Evolutionary conservation across 2,797 vertebrate genomes (phyloP), one percentile per base, ranked within the genome.

Genomic region (Spinus pinus): DNA sequence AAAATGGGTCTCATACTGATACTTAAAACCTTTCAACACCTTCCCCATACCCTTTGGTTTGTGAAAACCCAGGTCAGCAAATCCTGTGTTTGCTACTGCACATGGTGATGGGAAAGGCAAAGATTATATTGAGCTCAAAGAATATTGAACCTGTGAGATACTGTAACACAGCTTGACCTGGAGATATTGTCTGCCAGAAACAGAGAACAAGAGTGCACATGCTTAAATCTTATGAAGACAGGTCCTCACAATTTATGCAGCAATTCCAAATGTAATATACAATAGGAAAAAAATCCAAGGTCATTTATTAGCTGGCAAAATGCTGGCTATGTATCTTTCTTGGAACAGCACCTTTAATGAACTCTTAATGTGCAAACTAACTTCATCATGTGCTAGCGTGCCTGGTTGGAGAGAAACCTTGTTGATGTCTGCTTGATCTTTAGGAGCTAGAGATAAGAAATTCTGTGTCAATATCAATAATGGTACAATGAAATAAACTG

Each of bases 381-480:
- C 78, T 94, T 82, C 62, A 54, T 88, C 90, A 19, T 90, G 81
- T 86, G 23, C 20, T 67, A 79, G 33, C 12, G 0, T 73, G 86
- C 57, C 70, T 91, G 12, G 4, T 33, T 77, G 74, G 91, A 90
- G 74, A 85, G 74, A 86, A 95, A 89, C 42, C 37, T 72, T 90
- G 82, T 81, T 85, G 78, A 96, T 88, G 72, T 87, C 81, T 92
- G 65, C 69, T 57, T 90, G 85, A 95, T 95, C 65, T 93, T 93
- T 89, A 89, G 81, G 78, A 90, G 39, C 31, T 25, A 54, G 51
- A 94, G 95, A 96, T 96, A 95, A 97, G 92, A 84, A 94, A 93
- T 67, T 77, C 64, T 92, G 78, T 72, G 56, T 93, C 92, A 74
- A 25, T 74, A 60, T 93, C 94, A 90, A n/a, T 80, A 82, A 83